Evolutionary conservation across 1,140 invertebrate species (phyloP), one percentile per base, ranked within the genome.

Genomic region (Oreohelix idahoensis): DNA sequence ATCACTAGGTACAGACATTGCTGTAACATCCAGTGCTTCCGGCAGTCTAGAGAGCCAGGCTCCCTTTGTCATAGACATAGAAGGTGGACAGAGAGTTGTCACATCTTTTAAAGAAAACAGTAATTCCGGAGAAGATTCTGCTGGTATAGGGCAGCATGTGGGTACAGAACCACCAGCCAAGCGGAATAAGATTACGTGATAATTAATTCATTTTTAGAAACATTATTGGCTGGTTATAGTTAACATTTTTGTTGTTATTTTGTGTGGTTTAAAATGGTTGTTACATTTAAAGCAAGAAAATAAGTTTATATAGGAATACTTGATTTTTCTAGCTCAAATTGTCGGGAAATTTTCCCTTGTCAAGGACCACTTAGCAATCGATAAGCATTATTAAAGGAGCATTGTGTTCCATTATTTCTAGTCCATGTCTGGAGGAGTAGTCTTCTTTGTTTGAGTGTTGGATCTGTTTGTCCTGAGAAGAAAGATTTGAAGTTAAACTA

Each of bases 21-120:
- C 53, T 35, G 36, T 20, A 5, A 29, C n/a, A 20, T 11, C 20
- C 15, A 20, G 13, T 32, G 35, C 36, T 38, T 15, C 1, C 32
- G 38, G 29, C 20, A 5, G 20, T 66, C 42, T 58, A 29, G 63
- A 45, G 0, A 35, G 32, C 32, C 51, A 66, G 58, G 35, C n/a
- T 23, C 36, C 51, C 15, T 79, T 66, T 69, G 63, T 79, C 1
- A 66, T 79, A 42, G 77, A 79, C 36, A 58, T 78, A 35, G 75
- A 58, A 35, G 29, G 39, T 32, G 58, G 53, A 8, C 15, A 58
- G 11, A 79, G 77, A 53, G 49, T 66, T 10, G 45, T 35, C 29
- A 36, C 17, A 23, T 26, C 45, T 5, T 39, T 38, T 2, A 29
- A 51, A 51, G 71, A 73, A n/a, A 42, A 42, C 13, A 73, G 36